These are phyloP conservation scores for Spilosoma lubricipeda DNA, from an alignment of 2,888 invertebrate genomes.

Conservation along the genomic window DNA sequence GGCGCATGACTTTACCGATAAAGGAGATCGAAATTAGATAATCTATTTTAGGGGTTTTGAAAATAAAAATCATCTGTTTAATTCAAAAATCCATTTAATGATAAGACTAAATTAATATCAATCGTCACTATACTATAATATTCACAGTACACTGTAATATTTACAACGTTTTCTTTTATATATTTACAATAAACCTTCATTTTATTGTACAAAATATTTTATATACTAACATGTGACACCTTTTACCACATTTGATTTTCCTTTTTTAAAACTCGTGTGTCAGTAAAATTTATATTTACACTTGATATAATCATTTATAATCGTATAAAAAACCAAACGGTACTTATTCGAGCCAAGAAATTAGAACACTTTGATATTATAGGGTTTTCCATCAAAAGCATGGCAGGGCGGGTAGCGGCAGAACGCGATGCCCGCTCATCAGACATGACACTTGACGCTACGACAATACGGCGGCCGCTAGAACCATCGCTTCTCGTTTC, in stretches of 20 bases:
- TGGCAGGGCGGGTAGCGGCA: slow-evolving; percentile 59
- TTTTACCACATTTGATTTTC: slow-evolving; percentile 19
- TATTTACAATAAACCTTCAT: slow-evolving; percentile 52
- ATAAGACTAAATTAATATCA: slow-evolving; percentile 50
- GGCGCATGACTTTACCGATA: slow-evolving; percentile 7
- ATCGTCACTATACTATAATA: slow-evolving; percentile 51
- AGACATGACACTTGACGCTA: slow-evolving; percentile 89
- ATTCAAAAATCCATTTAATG: slow-evolving; percentile 49
- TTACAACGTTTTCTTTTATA: slow-evolving; percentile 50
- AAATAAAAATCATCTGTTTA: slow-evolving; percentile 13
- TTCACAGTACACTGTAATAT: slow-evolving; percentile 53
- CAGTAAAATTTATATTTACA: slow-evolving; percentile 37
- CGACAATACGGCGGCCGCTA: slow-evolving; percentile 85
- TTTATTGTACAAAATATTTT: slow-evolving; percentile 32
- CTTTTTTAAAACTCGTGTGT: slow-evolving; percentile 9
- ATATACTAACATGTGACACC: slow-evolving; percentile 11
- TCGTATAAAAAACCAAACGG: slow-evolving; percentile 44
- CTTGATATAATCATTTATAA: slow-evolving; percentile 42
- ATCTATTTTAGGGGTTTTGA: background rate
- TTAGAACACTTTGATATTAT: slow-evolving; percentile 51
- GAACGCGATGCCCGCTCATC: slow-evolving; percentile 84
- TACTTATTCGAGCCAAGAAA: slow-evolving; percentile 41
- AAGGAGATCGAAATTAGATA: slow-evolving; percentile 3
- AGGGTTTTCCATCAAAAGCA: slow-evolving; percentile 52
- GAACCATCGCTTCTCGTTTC: slow-evolving; percentile 74